Conservation (phyloP, 2,888 invertebrate species). For the Eupithecia insigniata region DNA sequence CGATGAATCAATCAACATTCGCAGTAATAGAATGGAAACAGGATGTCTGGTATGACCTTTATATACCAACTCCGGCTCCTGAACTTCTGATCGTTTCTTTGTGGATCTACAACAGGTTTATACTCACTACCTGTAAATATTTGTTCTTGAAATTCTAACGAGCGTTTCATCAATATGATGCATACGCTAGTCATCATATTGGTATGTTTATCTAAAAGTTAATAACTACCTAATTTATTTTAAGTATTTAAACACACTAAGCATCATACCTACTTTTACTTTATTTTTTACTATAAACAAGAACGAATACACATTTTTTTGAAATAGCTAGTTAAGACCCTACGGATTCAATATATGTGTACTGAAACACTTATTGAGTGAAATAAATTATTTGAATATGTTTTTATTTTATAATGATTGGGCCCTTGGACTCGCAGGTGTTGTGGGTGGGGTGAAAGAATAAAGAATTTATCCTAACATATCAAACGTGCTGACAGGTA, state of each 20-base stretch:
- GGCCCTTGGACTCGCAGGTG: background rate
- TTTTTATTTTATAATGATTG: background rate
- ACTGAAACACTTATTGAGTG: no score
- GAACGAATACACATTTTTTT: no score
- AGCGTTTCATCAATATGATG: slow-evolving; percentile 3
- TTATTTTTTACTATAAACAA: no score
- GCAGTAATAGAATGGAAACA: slow-evolving; percentile 49
- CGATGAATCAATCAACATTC: slow-evolving; percentile 55
- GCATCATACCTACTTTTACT: no score
- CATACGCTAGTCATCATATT: slow-evolving; percentile 4
- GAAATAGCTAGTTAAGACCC: no score
- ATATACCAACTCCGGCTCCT: slow-evolving; percentile 41
- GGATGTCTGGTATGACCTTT: slow-evolving; percentile 48
- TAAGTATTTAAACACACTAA: no score
- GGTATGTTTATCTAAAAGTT: background rate
- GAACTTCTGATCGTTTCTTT: slow-evolving; percentile 24
- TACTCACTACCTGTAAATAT: slow-evolving; percentile 17
- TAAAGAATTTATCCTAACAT: background rate
- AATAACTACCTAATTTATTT: background rate
- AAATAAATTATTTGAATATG: no score
- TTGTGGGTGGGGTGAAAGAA: background rate
- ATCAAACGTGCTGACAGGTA: background rate
- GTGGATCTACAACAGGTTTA: slow-evolving; percentile 29
- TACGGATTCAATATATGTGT: no score
- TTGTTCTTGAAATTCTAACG: slow-evolving; percentile 13